Percentiles rank a stretch among this genome's conserved stretches.
Conservation (phyloP, 1,140 invertebrate genomes). For the Pollicipes pollicipes region DNA sequence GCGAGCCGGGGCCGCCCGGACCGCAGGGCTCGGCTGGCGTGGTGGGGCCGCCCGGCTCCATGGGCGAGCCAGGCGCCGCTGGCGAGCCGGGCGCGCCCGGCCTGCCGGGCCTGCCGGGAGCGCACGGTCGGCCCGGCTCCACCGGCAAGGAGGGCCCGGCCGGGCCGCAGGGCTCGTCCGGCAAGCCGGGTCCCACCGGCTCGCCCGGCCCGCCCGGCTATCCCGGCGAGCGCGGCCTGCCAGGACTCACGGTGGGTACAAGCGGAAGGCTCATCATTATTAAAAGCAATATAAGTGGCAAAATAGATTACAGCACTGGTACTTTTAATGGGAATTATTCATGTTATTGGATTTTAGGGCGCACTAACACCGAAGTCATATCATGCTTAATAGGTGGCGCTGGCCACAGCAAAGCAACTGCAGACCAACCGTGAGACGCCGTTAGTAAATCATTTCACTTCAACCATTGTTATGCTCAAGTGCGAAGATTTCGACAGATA, state of each 20-base stretch:
- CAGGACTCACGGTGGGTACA: slow-evolving; percentile 41
- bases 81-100: slow-evolving; percentile 46
- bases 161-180: slow-evolving; percentile 41
- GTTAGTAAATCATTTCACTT: too few species aligned
- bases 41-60: slow-evolving; percentile 40
- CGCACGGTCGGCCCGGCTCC: slow-evolving; percentile 45
- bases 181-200: slow-evolving; percentile 37
- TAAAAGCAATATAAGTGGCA: too few species aligned
- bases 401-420: too few species aligned
- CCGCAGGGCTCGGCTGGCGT: slow-evolving; percentile 43
- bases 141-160: slow-evolving; percentile 43
- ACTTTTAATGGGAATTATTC: too few species aligned
- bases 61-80: slow-evolving; percentile 44
- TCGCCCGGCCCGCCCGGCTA: slow-evolving; percentile 33
- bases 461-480: too few species aligned
- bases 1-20: slow-evolving; percentile 26
- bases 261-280: too few species aligned
- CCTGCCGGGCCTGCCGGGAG: slow-evolving; percentile 34
- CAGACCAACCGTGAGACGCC: too few species aligned
- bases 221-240: slow-evolving; percentile 35
- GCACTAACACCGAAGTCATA: too few species aligned
- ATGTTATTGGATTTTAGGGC: too few species aligned
- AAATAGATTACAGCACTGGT: too few species aligned
- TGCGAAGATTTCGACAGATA: too few species aligned
- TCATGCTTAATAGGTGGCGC: too few species aligned